Evolutionary conservation across 35 echinoderm and acorn worm species (phyloP).

Genomic region (Strongylocentrotus purpuratus): DNA sequence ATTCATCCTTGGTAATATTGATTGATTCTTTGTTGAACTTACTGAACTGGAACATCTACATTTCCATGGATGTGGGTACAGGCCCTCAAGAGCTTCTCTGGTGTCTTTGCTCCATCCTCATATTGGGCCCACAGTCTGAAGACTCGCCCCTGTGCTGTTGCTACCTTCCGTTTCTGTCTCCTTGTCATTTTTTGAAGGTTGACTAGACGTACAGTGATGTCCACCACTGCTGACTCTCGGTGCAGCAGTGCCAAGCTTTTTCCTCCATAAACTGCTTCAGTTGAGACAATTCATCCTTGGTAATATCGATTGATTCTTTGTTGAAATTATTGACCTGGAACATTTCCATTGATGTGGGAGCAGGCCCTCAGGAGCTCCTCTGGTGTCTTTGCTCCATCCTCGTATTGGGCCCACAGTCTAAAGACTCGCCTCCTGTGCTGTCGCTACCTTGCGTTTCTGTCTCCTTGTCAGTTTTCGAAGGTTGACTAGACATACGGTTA

Average conservation of each 20-base stretch:
- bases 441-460: neutral
- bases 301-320: too few species aligned
- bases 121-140: neutral
- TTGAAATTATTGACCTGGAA: too few species aligned
- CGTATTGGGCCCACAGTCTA: neutral
- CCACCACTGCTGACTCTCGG: too few species aligned
- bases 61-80: neutral
- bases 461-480: neutral
- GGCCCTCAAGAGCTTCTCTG: neutral
- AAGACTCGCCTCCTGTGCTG: neutral
- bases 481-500: neutral
- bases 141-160: neutral
- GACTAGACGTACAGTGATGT: too few species aligned
- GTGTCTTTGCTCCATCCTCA: neutral
- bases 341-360: too few species aligned
- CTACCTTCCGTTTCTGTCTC: too few species aligned
- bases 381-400: neutral
- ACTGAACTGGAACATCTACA: neutral
- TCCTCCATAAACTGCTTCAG: constrained; percentile 4
- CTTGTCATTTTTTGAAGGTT: too few species aligned
- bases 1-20: constrained; percentile 70
- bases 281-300: constrained; percentile 69
- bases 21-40: too few species aligned
- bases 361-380: neutral
- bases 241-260: too few species aligned